Percentiles rank a stretch among this genome's conserved stretches.
These are phyloP conservation scores for Bubo blakistoni DNA, from an alignment of 2,113 vertebrate species.

Conservation along the genomic window DNA sequence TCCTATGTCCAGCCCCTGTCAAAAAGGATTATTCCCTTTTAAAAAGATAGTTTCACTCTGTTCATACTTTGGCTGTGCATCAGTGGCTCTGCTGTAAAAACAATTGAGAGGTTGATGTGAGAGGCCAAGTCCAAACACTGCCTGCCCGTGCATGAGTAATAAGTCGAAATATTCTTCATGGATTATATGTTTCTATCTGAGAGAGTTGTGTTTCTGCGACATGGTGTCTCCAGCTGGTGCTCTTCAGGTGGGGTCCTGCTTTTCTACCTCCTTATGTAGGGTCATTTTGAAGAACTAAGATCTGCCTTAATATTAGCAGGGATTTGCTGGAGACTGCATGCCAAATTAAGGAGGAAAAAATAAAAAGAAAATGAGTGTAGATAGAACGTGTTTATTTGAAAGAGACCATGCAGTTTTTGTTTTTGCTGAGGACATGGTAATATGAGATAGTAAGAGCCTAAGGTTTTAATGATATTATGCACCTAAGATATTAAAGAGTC, in stretches of 20 bases:
- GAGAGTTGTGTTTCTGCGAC: not conserved
- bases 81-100: not conserved
- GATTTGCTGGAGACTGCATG: not conserved
- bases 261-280: not conserved
- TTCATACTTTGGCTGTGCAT: not conserved
- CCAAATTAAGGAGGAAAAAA: not conserved
- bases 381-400: not conserved
- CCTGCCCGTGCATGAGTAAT: accelerated
- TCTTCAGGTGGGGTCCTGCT: not conserved
- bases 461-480: not conserved
- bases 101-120: not conserved
- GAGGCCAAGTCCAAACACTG: not conserved
- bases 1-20: not conserved
- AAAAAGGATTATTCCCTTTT: not conserved
- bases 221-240: not conserved
- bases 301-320: too few species aligned
- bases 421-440: not conserved
- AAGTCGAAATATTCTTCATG: not conserved
- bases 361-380: not conserved
- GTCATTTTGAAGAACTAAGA: not conserved
- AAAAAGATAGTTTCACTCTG: not conserved
- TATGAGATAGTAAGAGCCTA: not conserved
- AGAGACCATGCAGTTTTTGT: not conserved
- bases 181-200: not conserved
- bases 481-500: not conserved